Conservation (phyloP, 2,113 vertebrate species). For the Leuciscus idus region DNA sequence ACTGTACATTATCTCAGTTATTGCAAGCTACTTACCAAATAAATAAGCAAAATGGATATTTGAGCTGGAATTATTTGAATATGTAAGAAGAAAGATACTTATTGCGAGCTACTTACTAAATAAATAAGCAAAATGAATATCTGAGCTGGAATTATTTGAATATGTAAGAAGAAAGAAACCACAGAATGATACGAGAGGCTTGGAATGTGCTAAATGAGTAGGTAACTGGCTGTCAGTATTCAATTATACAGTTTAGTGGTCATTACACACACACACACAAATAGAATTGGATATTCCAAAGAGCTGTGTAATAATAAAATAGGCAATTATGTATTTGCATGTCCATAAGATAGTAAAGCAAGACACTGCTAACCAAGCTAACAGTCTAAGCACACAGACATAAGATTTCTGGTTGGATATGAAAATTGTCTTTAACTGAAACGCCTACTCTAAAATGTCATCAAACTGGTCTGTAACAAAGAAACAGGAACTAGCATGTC, state of each 20-base stretch:
- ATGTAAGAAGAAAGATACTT: background rate
- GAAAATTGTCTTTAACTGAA: conserved; percentile 8
- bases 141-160: background rate
- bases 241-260: background rate
- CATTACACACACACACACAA: background rate
- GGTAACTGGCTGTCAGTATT: background rate
- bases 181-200: background rate
- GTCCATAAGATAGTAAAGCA: background rate
- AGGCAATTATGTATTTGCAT: background rate
- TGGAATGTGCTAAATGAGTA: background rate
- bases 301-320: background rate
- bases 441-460: conserved; percentile 9
- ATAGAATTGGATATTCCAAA: background rate
- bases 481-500: background rate
- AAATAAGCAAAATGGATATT: background rate
- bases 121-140: background rate
- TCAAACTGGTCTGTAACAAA: conserved; percentile 29
- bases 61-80: background rate
- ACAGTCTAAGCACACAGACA: background rate
- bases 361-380: background rate
- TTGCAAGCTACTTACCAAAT: background rate
- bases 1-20: background rate
- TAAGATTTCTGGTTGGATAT: background rate
- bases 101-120: background rate
- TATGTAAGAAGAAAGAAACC: background rate